Evolutionary conservation across 2,888 invertebrate species (phyloP), one percentile per base, ranked within the genome.

Genomic region (Tineola bisselliella): DNA sequence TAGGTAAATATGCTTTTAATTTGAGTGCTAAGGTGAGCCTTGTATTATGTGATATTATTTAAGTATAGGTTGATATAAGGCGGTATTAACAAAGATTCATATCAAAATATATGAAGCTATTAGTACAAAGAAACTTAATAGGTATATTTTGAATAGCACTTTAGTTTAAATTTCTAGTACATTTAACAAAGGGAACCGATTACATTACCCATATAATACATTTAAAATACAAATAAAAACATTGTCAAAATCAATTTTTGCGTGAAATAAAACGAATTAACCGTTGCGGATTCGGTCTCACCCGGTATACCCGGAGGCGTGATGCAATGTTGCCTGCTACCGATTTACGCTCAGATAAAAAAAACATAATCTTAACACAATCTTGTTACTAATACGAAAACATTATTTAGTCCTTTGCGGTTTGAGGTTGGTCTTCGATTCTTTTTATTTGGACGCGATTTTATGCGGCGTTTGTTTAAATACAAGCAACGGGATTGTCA

Each of bases 321-420:
- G 58, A 58, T 17, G 58, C 33, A 31, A 58, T 58, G 33, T 25
- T 48, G 48, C 18, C 54, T 25, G 58, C 58, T 58, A 58, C 58
- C 33, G 58, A 58, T 33, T 58, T 58, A 58, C 58, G 15, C 56
- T 1, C 11, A 15, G 77, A 81, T 58, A 58, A 58, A 31, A 54
- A 56, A 12, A 58, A 25, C 11, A 33, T 58, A 58, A 58, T 58
- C 58, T 58, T 17, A 58, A 58, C 58, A 58, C 58, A 58, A 58
- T 58, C 58, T 58, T 33, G 33, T 58, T 58, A 58, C 58, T 58
- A 58, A 58, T 58, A 58, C 58, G 58, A 58, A 58, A 58, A 58
- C 58, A 58, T 58, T 58, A 58, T 58, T 58, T 58, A 58, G 52
- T 12, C 54, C 12, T 2, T 48, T n/a, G 8, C 48, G 48, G 48